These are phyloP conservation scores for Melanogrammus aeglefinus DNA, from an alignment of 2,797 vertebrate genomes.

Conservation along the genomic window DNA sequence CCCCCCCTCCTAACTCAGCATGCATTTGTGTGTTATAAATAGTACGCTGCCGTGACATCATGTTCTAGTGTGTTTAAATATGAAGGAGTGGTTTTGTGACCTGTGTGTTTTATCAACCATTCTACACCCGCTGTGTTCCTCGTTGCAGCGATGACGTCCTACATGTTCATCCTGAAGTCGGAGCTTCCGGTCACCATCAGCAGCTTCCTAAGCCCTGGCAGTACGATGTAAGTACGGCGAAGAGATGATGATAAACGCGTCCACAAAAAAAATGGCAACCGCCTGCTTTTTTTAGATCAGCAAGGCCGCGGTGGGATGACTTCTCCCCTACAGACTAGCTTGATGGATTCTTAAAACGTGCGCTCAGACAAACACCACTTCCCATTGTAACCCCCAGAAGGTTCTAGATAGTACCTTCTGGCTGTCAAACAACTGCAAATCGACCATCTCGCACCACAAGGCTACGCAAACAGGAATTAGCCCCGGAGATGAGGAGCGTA, in stretches of 20 bases:
- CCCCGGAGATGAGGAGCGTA: constrained; percentile 13
- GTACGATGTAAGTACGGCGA: constrained; percentile 76
- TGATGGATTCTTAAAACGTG: background rate
- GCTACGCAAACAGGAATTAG: constrained; percentile 32
- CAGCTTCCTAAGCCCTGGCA: constrained; percentile 73
- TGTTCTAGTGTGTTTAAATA: background rate
- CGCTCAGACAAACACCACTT: background rate
- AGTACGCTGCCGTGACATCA: background rate
- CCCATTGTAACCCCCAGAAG: constrained; percentile 43
- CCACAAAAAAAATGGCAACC: background rate
- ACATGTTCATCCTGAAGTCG: constrained; percentile 91
- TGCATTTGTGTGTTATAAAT: too few relatives aligned
- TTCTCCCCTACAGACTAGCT: background rate
- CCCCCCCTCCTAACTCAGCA: constrained; percentile 19
- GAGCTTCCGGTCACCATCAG: constrained; percentile 87
- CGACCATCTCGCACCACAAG: constrained; percentile 44
- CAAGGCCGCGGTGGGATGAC: constrained; percentile 21
- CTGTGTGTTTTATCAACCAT: constrained; percentile 3
- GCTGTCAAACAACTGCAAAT: constrained; percentile 36
- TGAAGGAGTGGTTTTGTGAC: background rate
- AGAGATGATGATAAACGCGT: background rate
- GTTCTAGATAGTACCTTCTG: constrained; percentile 36
- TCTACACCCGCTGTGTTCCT: constrained; percentile 27
- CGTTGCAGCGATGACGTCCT: constrained; percentile 90
- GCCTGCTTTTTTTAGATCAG: constrained; percentile 11